These are phyloP conservation scores for Pogonophryne albipinna DNA, from an alignment of 2,797 vertebrate species.

Conservation along the genomic window DNA sequence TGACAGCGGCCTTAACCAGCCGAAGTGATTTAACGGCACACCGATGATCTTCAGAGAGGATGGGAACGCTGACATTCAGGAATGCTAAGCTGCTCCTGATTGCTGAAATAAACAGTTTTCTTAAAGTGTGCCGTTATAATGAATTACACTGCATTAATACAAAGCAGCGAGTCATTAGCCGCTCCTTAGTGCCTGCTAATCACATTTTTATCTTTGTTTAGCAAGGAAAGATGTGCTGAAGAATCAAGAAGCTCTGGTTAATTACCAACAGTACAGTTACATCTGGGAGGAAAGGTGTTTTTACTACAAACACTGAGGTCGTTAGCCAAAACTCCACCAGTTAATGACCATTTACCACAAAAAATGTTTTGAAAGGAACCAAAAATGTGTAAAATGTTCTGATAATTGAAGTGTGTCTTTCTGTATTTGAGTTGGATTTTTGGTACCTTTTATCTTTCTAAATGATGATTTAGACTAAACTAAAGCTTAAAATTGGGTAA, in stretches of 20 bases:
- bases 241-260: conserved; percentile 36
- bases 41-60: conserved; percentile 23
- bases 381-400: background rate
- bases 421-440: background rate
- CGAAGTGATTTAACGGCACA: conserved; percentile 34
- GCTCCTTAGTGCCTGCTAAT: conserved; percentile 50
- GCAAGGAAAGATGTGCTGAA: conserved; percentile 32
- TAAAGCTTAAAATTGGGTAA: no score
- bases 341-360: background rate
- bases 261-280: conserved; percentile 19
- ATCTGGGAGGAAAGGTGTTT: conserved; percentile 24
- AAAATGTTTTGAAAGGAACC: background rate
- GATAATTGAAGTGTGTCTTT: no score
- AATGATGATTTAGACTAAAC: no score
- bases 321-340: background rate
- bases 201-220: conserved; percentile 56
- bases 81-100: conserved; percentile 32
- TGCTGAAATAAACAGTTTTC: conserved; percentile 28
- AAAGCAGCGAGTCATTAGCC: conserved; percentile 21
- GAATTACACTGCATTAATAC: conserved; percentile 10
- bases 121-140: conserved; percentile 11
- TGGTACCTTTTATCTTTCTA: background rate
- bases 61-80: conserved; percentile 15
- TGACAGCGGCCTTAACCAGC: conserved; percentile 33
- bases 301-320: conserved; percentile 22